A percentile compares a stretch with the other conserved stretches of the same genome.
phyloP scores from a whole-genome alignment of 37 sponge, comb jelly and placozoan genomes.

The Lycopodina hypogea region DNA sequence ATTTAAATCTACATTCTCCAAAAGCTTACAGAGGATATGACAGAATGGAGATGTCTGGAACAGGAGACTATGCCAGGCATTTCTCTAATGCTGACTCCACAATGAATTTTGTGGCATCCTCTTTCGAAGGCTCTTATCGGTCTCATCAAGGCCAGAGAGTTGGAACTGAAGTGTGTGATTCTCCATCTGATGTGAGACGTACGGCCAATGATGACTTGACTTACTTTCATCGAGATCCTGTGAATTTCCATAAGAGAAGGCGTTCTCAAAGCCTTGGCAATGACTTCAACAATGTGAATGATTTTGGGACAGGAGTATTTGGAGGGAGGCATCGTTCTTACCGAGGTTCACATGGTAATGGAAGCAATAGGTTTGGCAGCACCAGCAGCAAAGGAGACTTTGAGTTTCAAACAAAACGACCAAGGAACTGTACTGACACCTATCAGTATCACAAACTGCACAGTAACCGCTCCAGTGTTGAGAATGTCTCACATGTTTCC shows the following conservation, averaged over 20 bases:
- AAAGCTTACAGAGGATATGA: background rate
- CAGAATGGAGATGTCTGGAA: background rate
- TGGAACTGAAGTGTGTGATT: background rate
- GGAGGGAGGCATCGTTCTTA: background rate
- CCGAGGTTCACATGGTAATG: background rate
- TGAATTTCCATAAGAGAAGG: slow-evolving; percentile 6
- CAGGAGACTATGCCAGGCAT: background rate
- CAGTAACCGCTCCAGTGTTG: background rate
- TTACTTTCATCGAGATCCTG: background rate
- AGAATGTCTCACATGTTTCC: background rate
- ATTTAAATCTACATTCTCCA: background rate
- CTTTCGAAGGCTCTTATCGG: background rate
- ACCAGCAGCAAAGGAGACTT: slow-evolving; percentile 19
- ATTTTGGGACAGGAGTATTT: background rate
- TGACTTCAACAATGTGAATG: background rate
- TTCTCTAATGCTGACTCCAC: background rate
- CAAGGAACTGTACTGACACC: slow-evolving; percentile 23
- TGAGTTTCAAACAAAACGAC: slow-evolving; percentile 31
- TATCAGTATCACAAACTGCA: slow-evolving; percentile 27
- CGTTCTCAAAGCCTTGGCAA: slow-evolving; percentile 1
- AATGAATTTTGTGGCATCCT: background rate
- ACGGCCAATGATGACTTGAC: background rate
- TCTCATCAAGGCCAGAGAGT: background rate
- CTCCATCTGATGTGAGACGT: background rate
- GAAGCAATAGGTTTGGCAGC: background rate